These are phyloP conservation scores for Apostichopus californicus DNA, from an alignment of 35 echinoderm and acorn worm species.

Conservation along the genomic window DNA sequence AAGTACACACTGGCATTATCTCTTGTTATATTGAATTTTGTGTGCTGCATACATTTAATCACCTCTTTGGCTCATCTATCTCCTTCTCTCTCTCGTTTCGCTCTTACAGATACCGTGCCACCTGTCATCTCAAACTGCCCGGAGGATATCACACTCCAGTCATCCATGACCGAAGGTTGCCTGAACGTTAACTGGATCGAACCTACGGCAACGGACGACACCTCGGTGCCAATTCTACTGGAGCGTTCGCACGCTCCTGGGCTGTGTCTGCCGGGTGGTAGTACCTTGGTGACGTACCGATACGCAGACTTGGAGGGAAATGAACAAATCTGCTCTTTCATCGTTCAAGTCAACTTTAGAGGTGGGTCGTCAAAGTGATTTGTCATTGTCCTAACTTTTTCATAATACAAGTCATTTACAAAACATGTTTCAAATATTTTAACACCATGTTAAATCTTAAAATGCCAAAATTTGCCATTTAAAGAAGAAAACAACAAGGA, in stretches of 20 bases:
- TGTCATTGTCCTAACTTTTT: too few relatives aligned
- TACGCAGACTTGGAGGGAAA: constrained; percentile 62
- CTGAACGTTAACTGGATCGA: constrained; percentile 19
- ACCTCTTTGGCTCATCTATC: too few relatives aligned
- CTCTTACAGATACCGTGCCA: constrained; percentile 8
- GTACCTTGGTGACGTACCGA: constrained; percentile 59
- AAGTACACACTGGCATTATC: too few relatives aligned
- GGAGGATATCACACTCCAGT: background rate
- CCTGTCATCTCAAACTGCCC: constrained; percentile 55
- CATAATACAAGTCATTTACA: too few relatives aligned
- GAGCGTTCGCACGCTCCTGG: constrained; percentile 20
- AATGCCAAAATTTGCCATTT: background rate
- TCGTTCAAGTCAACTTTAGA: constrained; percentile 27
- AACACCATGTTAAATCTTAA: background rate
- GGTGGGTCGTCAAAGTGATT: background rate
- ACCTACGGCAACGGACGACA: constrained; percentile 36
- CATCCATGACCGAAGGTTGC: background rate
- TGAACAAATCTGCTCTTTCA: constrained; percentile 46
- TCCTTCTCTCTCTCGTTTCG: background rate
- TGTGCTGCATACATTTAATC: too few relatives aligned
- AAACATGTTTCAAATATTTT: too few relatives aligned
- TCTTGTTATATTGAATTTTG: too few relatives aligned
- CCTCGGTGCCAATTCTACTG: background rate
- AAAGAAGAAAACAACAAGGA: too few relatives aligned
- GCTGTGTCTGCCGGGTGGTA: constrained; percentile 20